Evolutionary conservation across 2,113 vertebrate species (phyloP), one percentile per base, ranked within the genome.

Genomic region (Forbesichthys agassizii): DNA sequence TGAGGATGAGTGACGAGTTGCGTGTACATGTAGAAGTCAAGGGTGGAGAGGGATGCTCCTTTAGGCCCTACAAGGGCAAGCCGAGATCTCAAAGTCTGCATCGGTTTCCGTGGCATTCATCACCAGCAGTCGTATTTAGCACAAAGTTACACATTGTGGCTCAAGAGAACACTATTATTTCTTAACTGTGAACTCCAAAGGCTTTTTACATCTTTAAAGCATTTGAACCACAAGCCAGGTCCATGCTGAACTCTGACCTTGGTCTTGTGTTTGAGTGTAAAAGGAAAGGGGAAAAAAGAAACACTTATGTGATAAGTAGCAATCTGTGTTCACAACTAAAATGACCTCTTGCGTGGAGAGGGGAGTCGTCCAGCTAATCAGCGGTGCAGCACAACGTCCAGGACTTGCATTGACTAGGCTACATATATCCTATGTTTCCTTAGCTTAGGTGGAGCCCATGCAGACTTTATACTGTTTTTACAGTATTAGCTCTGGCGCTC

Each of bases 401-500:
- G 9, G 10, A 11, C 27, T 33, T 33, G 9, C 18, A 9, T 18
- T 18, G 9, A 16, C 9, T 55, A 18, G n/a, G 16, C 12, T 46
- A 27, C 36, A 42, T 42, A 42, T 3, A 52, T 4, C 57, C 9
- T 64, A n/a, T 54, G 48, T 66, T 81, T 61, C 13, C 10, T 48
- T 18, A 2, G 11, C 36, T 59, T 71, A 63, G 51, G 55, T 61
- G 61, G 64, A 74, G 33, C 65, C 69, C 66, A 67, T 33, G 0
- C 5, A 46, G 68, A 62, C 61, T 13, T 13, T 27, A 27, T 27
- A 27, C 27, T 27, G 27, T 27, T 75, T 72, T 81, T 42, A 51
- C 27, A 2, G 27, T 27, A 80, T 74, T 71, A 71, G 68, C 68
- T 74, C 60, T 65, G 72, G 60, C 64, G 64, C 64, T 58, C n/a